Evolutionary conservation across 2,113 vertebrate species (phyloP).

Genomic region (Copsychus sechellarum): DNA sequence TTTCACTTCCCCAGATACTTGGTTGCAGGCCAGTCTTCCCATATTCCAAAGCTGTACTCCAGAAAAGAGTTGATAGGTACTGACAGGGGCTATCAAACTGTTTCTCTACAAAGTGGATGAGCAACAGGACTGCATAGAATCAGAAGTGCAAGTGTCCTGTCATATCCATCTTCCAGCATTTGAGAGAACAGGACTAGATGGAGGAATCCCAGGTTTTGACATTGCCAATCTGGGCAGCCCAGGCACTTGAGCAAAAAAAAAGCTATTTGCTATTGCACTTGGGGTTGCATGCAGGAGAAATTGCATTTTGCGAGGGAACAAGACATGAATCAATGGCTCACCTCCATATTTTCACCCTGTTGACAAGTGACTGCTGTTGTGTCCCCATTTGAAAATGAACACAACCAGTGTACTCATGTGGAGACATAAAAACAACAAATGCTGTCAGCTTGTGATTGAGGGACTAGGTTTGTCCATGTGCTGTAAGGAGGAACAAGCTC

Average conservation of each 20-base stretch:
- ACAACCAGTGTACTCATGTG: background rate
- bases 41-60: background rate
- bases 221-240: background rate
- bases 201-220: background rate
- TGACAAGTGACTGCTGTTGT: background rate
- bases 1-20: background rate
- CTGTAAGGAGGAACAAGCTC: background rate
- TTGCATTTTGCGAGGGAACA: background rate
- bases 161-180: background rate
- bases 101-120: background rate
- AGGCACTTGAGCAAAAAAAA: background rate
- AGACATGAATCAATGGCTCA: background rate
- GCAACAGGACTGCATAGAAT: background rate
- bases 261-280: background rate
- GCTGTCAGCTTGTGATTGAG: background rate
- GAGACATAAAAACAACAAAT: background rate
- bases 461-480: background rate
- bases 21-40: background rate
- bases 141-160: constrained; percentile 15
- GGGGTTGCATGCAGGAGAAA: background rate
- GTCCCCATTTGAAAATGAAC: background rate
- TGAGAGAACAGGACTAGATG: background rate
- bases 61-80: background rate
- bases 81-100: background rate
- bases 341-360: background rate